phyloP scores from a whole-genome alignment of 37 sponge, comb jelly and placozoan species.

The Cladorhizidae sp. region DNA sequence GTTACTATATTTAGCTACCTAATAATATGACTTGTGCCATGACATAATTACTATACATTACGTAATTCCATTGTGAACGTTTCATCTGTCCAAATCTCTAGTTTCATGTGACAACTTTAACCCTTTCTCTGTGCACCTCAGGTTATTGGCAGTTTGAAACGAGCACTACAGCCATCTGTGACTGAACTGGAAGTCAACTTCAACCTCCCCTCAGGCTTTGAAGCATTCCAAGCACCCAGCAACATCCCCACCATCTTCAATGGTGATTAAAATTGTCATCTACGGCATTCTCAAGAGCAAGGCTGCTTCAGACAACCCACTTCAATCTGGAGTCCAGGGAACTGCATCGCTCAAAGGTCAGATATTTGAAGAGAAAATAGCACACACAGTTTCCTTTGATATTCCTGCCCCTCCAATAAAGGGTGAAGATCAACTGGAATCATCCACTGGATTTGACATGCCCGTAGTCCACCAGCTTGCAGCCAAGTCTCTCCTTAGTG shows the following conservation, averaged over 20 bases:
- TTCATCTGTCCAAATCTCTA: too few species aligned
- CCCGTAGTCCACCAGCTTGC: slow-evolving; percentile 79
- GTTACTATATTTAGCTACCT: too few species aligned
- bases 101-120: too few species aligned
- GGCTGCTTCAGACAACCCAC: slow-evolving; percentile 2
- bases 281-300: slow-evolving; percentile 57
- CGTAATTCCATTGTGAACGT: too few species aligned
- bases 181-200: slow-evolving; percentile 53
- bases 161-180: slow-evolving; percentile 68
- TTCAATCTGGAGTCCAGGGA: slow-evolving; percentile 4
- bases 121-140: too few species aligned
- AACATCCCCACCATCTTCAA: slow-evolving; percentile 57
- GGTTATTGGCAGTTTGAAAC: slow-evolving; percentile 44
- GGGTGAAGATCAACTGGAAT: background rate
- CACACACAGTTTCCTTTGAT: slow-evolving; percentile 32
- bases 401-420: background rate
- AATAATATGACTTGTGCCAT: too few species aligned
- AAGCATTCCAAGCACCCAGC: slow-evolving; percentile 38
- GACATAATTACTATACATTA: too few species aligned
- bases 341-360: slow-evolving; percentile 16
- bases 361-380: slow-evolving; percentile 26
- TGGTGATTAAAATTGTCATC: slow-evolving; percentile 70
- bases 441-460: slow-evolving; percentile 11
- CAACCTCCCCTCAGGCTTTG: slow-evolving; percentile 34
- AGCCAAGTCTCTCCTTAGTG: slow-evolving; percentile 65